These are phyloP conservation scores for Philopotamus ludificatus DNA, from an alignment of 1,140 invertebrate species.

Conservation along the genomic window DNA sequence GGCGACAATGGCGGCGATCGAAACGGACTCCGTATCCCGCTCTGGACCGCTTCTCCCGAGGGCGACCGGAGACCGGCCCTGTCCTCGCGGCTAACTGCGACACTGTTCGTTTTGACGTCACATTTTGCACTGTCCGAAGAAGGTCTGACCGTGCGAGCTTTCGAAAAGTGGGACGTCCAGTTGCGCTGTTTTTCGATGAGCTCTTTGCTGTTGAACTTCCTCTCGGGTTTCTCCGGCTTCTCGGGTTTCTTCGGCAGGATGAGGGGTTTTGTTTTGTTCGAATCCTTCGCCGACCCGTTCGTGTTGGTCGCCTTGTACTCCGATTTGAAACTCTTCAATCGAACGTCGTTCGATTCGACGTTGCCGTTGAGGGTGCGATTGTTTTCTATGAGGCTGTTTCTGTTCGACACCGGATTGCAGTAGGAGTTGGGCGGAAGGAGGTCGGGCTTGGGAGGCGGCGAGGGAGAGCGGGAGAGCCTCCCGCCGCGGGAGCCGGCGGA, in stretches of 20 bases:
- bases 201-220: constrained; percentile 79
- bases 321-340: constrained; percentile 6
- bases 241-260: constrained; percentile 64
- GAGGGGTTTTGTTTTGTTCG: constrained; percentile 54
- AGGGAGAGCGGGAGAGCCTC: constrained; percentile 51
- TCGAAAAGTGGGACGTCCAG: constrained; percentile 87
- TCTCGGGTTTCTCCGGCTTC: constrained; percentile 79
- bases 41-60: constrained; percentile 45
- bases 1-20: constrained; percentile 56
- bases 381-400: constrained; percentile 21
- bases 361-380: constrained; percentile 32
- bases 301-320: constrained; percentile 40
- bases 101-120: constrained; percentile 45
- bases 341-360: constrained; percentile 14
- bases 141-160: constrained; percentile 63
- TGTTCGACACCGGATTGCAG: not conserved
- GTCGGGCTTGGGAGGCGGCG: constrained; percentile 45
- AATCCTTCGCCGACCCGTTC: constrained; percentile 46
- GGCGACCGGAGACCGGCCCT: constrained; percentile 49
- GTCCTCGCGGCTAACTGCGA: constrained; percentile 49
- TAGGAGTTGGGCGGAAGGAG: constrained; percentile 4
- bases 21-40: constrained; percentile 45
- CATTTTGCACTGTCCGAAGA: constrained; percentile 58
- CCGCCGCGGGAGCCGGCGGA: constrained; percentile 55
- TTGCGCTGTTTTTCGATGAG: constrained; percentile 87